Evolutionary conservation across 1,140 invertebrate species (phyloP), one percentile per base, ranked within the genome.

Genomic region (Scylla paramamosain): DNA sequence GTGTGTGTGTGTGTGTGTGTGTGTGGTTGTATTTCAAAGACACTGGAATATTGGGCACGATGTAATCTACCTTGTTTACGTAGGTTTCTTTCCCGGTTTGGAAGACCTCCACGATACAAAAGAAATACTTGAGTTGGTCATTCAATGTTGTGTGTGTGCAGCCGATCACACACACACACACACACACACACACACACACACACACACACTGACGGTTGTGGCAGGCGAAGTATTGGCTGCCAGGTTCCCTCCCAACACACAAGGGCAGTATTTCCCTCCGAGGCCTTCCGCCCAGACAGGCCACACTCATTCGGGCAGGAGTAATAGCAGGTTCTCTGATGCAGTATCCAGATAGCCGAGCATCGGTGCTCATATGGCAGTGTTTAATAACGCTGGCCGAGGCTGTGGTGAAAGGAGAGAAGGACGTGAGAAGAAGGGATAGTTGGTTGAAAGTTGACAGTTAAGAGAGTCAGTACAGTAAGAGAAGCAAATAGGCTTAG

Each of bases 271-370:
- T 77, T n/a, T 77, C 67, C 67, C 67, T n/a, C 67, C 67, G 3
- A 12, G 67, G 67, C 67, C 67, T n/a, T n/a, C 67, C n/a, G 6
- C 25, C 67, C 67, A 12, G 67, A 77, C 67, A 77, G 67, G 67
- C 67, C 67, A 77, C 67, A 77, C 67, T 77, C 67, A n/a, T n/a
- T 77, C 67, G 67, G 67, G 67, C 67, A 77, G 67, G 67, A 77
- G 67, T 77, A 77, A 77, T 77, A 77, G 67, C 25, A 77, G 67
- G 67, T 77, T 77, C 8, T 25, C n/a, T 77, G 67, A 77, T 77
- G 67, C 67, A 77, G 12, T n/a, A 7, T 20, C 67, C n/a, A 20
- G 67, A 77, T 77, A 77, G 67, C 67, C 67, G 12, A 77, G n/a
- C 67, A 77, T 77, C 67, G 67, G n/a, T n/a, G 25, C 67, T 77